Percentiles rank a stretch among this genome's conserved stretches.
Evolutionary conservation across 2,888 invertebrate genomes (phyloP).

Genomic region (Gisinianus flammeolus): DNA sequence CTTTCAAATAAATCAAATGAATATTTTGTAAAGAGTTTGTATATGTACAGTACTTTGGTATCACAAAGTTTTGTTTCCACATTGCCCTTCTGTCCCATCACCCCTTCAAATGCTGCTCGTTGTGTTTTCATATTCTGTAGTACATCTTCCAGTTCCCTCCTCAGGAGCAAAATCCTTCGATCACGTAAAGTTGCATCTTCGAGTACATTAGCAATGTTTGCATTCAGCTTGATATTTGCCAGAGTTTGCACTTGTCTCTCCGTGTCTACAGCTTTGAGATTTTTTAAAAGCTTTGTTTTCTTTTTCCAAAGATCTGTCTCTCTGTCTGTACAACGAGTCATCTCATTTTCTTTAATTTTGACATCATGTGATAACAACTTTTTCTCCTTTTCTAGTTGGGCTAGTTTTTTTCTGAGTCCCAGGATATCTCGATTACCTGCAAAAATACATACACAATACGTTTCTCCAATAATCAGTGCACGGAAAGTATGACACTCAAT

Average conservation of each 20-base stretch:
- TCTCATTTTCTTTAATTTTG: conserved; percentile 48
- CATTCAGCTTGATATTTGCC: conserved; percentile 47
- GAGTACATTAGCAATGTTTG: conserved; percentile 47
- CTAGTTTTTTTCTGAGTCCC: conserved; percentile 42
- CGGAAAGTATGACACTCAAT: too few relatives aligned
- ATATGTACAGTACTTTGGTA: too few relatives aligned
- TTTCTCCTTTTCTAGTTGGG: conserved; percentile 48
- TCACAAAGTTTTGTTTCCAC: conserved; percentile 40
- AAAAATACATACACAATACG: too few relatives aligned
- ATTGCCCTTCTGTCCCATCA: conserved; percentile 39
- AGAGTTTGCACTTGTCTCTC: conserved; percentile 48
- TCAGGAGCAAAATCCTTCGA: conserved; percentile 41
- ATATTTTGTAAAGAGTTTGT: too few relatives aligned
- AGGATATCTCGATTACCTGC: conserved; percentile 47
- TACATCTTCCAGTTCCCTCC: conserved; percentile 47
- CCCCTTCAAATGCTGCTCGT: conserved; percentile 42
- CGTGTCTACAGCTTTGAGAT: conserved; percentile 45
- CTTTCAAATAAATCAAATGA: too few relatives aligned
- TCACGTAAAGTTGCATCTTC: conserved; percentile 49
- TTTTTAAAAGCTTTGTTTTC: conserved; percentile 44
- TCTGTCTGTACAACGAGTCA: conserved; percentile 35
- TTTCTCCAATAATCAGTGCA: too few relatives aligned
- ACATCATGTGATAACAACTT: conserved; percentile 45
- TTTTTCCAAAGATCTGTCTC: conserved; percentile 38
- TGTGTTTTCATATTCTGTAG: conserved; percentile 48